Percentiles rank a stretch among this genome's conserved stretches.
These are phyloP conservation scores for Tinea pellionella DNA, from an alignment of 2,888 invertebrate genomes.

Conservation along the genomic window DNA sequence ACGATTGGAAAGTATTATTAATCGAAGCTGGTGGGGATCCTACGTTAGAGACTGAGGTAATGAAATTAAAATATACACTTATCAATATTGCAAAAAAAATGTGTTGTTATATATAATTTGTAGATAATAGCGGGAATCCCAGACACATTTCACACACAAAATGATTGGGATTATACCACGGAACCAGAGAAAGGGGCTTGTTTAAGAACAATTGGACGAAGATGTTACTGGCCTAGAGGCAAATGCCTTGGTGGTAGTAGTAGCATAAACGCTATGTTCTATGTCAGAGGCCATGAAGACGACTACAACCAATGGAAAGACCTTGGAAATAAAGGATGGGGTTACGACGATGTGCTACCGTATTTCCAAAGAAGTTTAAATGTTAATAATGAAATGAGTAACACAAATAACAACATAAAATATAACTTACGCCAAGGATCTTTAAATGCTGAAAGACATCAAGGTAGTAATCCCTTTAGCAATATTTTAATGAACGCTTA, in stretches of 20 bases:
- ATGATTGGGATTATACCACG: constrained; percentile 86
- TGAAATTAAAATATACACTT: constrained; percentile 73
- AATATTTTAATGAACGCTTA: constrained; percentile 29
- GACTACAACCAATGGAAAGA: constrained; percentile 66
- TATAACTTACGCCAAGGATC: constrained; percentile 34
- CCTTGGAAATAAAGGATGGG: constrained; percentile 70
- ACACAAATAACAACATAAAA: constrained; percentile 14
- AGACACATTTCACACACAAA: constrained; percentile 19
- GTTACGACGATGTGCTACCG: constrained; percentile 67
- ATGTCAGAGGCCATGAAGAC: constrained; percentile 66
- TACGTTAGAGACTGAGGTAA: constrained; percentile 63
- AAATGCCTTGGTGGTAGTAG: constrained; percentile 72
- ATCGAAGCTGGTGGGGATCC: constrained; percentile 76
- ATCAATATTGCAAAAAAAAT: constrained; percentile 78
- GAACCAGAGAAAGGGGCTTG: constrained; percentile 79
- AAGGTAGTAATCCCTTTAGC: constrained; percentile 22
- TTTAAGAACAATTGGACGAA: constrained; percentile 67
- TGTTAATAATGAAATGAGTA: constrained; percentile 12
- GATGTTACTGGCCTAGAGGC: constrained; percentile 73
- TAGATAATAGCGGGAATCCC: constrained; percentile 19
- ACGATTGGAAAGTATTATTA: constrained; percentile 74
- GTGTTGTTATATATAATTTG: constrained; percentile 63
- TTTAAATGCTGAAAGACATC: constrained; percentile 36
- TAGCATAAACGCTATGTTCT: constrained; percentile 71
- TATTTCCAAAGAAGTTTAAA: constrained; percentile 47